Evolutionary conservation across 2,888 invertebrate species (phyloP), one percentile per base, ranked within the genome.

Genomic region (Leistus spinibarbis): DNA sequence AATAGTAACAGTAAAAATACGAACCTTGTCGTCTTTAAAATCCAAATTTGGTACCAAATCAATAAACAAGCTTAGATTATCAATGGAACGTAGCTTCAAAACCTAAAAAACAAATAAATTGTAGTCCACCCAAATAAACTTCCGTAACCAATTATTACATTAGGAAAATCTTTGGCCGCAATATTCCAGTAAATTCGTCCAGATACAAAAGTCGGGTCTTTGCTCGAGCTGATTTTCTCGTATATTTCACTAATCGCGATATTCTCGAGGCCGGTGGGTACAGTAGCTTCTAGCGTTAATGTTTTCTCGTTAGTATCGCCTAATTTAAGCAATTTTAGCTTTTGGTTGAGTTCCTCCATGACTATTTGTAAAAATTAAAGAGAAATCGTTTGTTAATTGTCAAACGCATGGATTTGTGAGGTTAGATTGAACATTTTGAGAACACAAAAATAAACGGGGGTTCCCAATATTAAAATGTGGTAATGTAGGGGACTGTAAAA

Each of bases 251-350:
- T 64, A 2, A 68, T 24, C 10, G 69, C 75, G 13, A 20, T 23
- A 27, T 20, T 7, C 64, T 75, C 75, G 3, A 75, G 54, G 13
- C 75, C 75, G 16, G 69, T 75, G 22, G 75, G 69, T 9, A 69
- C 69, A 3, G 75, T 75, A 9, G 56, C 75, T 69, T 75, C 75
- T 13, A 69, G 19, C 10, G 24, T 68, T 13, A 66, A 10, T 13
- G 20, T 63, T 1, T 24, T 24, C n/a, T 24, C 4, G 1, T n/a
- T n/a, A 13, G 3, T 16, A 9, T 64, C 24, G 2, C 10, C 5
- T 1, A 24, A 0, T 16, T 16, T 64, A 23, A 64, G 22, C 16
- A 16, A 23, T 53, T 63, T 13, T 16, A 70, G 1, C 16, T 63
- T 70, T 9, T 27, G 7, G 53, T 63, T 9, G 3, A 70, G 4